Evolutionary conservation across 2,113 vertebrate species (phyloP).

Genomic region (Anhinga anhinga): DNA sequence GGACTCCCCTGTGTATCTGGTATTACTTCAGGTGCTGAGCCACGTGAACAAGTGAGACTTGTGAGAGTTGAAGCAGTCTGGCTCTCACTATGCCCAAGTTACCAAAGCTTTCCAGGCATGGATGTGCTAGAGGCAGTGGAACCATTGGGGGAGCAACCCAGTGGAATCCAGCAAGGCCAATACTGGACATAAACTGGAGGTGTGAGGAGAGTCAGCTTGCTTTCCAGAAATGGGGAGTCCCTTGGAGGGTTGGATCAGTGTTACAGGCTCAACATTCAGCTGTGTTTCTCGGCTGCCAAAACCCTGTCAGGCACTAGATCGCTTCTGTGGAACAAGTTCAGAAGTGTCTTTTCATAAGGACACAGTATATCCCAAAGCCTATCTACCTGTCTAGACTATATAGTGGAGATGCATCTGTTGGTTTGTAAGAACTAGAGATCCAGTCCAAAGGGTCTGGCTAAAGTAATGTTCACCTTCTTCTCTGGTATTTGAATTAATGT

Average conservation of each 20-base stretch:
- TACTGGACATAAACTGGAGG: not conserved
- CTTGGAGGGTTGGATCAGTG: not conserved
- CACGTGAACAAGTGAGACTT: not conserved
- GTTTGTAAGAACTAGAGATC: not conserved
- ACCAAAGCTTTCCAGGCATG: not conserved
- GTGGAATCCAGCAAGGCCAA: not conserved
- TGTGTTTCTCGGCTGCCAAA: not conserved
- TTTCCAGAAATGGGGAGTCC: not conserved
- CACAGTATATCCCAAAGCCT: not conserved
- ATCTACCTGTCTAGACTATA: not conserved
- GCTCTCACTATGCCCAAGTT: not conserved
- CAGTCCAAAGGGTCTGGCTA: not conserved
- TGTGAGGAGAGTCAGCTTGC: not conserved
- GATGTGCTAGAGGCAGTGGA: not conserved
- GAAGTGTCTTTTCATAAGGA: not conserved
- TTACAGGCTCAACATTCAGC: not conserved
- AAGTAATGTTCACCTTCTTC: not conserved
- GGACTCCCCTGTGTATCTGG: not conserved
- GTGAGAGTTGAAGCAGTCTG: not conserved
- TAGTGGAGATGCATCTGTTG: not conserved
- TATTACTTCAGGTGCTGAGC: not conserved
- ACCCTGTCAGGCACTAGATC: not conserved
- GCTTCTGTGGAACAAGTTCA: not conserved
- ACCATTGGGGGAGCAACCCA: not conserved
- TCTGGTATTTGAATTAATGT: not conserved